These are phyloP conservation scores for Poecile montanus DNA, from an alignment of 2,797 vertebrate species.

Conservation along the genomic window DNA sequence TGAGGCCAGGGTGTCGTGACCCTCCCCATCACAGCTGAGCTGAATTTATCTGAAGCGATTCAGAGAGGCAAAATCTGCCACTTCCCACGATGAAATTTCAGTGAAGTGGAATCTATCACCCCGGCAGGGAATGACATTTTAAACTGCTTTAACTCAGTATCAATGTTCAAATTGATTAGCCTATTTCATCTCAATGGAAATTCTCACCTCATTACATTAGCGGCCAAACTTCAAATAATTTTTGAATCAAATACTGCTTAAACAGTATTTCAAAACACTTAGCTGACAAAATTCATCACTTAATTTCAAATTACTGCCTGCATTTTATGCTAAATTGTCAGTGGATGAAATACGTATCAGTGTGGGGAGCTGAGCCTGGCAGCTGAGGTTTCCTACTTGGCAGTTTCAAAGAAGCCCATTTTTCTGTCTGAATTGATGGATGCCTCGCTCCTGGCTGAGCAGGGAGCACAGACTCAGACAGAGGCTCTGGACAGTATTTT, in stretches of 20 bases:
- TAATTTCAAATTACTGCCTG: constrained; percentile 50
- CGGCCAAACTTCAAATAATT: constrained; percentile 44
- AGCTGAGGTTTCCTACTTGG: background rate
- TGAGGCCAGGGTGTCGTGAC: background rate
- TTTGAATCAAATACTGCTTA: constrained; percentile 52
- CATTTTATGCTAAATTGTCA: constrained; percentile 6
- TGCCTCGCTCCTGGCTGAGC: background rate
- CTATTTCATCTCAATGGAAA: constrained; percentile 56
- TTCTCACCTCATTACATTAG: constrained; percentile 59
- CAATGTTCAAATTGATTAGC: constrained; percentile 60
- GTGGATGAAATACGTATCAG: background rate
- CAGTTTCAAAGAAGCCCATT: background rate
- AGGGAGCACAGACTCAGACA: background rate
- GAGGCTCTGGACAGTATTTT: background rate
- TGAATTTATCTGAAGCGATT: background rate
- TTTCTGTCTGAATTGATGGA: background rate
- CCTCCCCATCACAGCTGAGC: background rate
- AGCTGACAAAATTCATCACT: constrained; percentile 30
- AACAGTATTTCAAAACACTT: constrained; percentile 49
- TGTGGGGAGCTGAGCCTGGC: background rate
- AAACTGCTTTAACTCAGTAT: constrained; percentile 49
- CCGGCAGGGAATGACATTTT: background rate
- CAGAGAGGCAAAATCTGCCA: background rate
- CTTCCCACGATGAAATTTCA: constrained; percentile 4
- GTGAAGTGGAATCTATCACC: constrained; percentile 47